These are phyloP conservation scores for Sebastolobus alascanus DNA, from an alignment of 2,797 vertebrate genomes.

Conservation along the genomic window DNA sequence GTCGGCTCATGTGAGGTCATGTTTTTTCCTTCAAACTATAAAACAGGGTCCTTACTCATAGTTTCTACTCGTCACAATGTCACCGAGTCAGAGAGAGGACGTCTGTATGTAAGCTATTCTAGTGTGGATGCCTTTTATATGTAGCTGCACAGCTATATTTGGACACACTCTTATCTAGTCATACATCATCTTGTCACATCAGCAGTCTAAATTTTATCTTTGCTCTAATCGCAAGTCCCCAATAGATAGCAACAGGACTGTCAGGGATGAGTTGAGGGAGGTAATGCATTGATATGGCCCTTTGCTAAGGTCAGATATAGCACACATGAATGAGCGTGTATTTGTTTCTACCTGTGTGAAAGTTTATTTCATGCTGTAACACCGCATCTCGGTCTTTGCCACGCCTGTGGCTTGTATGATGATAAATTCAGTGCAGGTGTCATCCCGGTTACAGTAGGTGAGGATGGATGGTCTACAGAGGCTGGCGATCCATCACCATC, in stretches of 20 bases:
- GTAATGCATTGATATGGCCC: slow-evolving; percentile 33
- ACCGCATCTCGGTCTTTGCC: slow-evolving; percentile 52
- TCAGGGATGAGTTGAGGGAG: slow-evolving; percentile 35
- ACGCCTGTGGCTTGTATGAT: slow-evolving; percentile 85
- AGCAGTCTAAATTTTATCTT: slow-evolving; percentile 67
- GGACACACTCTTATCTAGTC: slow-evolving; percentile 60
- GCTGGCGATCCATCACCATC: slow-evolving; percentile 92
- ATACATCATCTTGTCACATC: slow-evolving; percentile 68
- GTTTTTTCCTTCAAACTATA: slow-evolving; percentile 22
- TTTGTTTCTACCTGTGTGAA: slow-evolving; percentile 51
- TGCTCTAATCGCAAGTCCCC: slow-evolving; percentile 49
- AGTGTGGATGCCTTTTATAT: slow-evolving; percentile 48
- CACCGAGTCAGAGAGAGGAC: slow-evolving; percentile 31
- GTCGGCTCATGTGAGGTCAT: slow-evolving; percentile 30
- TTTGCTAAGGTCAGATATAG: slow-evolving; percentile 56
- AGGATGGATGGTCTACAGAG: slow-evolving; percentile 93
- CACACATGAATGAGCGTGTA: slow-evolving; percentile 42
- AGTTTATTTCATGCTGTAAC: slow-evolving; percentile 70
- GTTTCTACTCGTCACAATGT: slow-evolving; percentile 38
- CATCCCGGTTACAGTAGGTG: slow-evolving; percentile 86
- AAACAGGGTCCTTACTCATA: slow-evolving; percentile 18
- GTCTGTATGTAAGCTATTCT: slow-evolving; percentile 10
- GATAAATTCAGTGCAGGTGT: slow-evolving; percentile 95
- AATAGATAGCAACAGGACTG: slow-evolving; percentile 43
- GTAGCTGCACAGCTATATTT: slow-evolving; percentile 49